These are phyloP conservation scores for Eledone cirrhosa DNA, from an alignment of 2,888 invertebrate species.

Conservation along the genomic window DNA sequence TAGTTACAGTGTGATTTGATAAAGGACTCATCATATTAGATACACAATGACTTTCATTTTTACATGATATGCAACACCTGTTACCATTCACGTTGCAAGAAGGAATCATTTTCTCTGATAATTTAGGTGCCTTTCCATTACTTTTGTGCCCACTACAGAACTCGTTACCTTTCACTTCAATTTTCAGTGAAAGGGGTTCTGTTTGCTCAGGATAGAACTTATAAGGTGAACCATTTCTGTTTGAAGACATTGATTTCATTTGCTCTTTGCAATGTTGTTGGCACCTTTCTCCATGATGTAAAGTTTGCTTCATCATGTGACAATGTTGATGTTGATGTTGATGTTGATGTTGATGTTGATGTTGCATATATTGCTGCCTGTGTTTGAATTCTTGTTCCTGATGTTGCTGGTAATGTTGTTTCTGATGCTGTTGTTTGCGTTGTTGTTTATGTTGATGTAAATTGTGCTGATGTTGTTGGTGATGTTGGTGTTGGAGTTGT, in stretches of 20 bases:
- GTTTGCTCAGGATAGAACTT: slow-evolving; percentile 15
- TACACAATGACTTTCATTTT: neutral
- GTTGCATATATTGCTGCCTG: slow-evolving; percentile 17
- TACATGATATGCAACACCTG: neutral
- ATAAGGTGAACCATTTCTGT: neutral
- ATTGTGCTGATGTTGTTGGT: neutral
- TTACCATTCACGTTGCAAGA: neutral
- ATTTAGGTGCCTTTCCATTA: slow-evolving; percentile 1
- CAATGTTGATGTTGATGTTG: slow-evolving; percentile 30
- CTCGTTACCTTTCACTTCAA: neutral
- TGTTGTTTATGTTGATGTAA: slow-evolving; percentile 8
- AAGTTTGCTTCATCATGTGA: slow-evolving; percentile 16
- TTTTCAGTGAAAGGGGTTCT: slow-evolving; percentile 5
- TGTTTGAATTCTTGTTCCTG: slow-evolving; percentile 1
- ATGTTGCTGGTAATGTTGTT: neutral
- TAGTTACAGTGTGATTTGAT: neutral
- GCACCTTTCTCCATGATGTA: slow-evolving; percentile 22
- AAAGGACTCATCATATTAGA: neutral
- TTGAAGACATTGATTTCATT: neutral
- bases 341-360: slow-evolving; percentile 30
- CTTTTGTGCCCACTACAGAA: neutral
- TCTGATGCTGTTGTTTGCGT: neutral
- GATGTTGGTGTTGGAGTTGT: neutral
- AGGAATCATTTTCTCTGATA: neutral
- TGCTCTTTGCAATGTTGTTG: slow-evolving; percentile 25